Percentiles rank a stretch among this genome's conserved stretches.
These are phyloP conservation scores for Circaetus cinerascens DNA, from an alignment of 2,113 vertebrate species.

Conservation along the genomic window DNA sequence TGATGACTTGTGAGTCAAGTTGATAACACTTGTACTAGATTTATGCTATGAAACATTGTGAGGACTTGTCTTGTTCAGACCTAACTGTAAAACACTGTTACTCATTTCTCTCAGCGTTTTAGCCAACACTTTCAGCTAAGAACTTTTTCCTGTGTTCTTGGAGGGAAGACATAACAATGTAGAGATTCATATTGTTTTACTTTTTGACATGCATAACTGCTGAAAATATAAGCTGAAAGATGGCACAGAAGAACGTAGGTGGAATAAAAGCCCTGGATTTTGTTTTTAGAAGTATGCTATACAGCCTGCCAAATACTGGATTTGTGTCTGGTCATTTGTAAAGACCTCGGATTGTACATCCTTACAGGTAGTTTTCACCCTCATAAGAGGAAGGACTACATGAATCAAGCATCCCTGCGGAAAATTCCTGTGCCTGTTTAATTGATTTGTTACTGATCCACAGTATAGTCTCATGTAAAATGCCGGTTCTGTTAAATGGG, in stretches of 20 bases:
- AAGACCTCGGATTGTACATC: neutral
- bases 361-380: neutral
- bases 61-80: neutral
- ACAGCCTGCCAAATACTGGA: neutral
- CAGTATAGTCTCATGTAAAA: neutral
- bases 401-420: neutral
- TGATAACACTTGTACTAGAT: neutral
- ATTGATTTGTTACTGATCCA: neutral
- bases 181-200: neutral
- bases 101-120: neutral
- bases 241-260: neutral
- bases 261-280: neutral
- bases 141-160: neutral
- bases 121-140: neutral
- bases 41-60: neutral
- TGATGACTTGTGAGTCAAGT: neutral
- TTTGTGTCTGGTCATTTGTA: neutral
- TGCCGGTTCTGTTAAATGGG: neutral
- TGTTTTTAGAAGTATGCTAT: neutral
- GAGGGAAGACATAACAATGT: neutral
- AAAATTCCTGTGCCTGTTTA: neutral
- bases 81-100: neutral
- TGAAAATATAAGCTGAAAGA: neutral
- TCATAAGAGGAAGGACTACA: neutral
- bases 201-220: neutral